Percentiles rank a stretch among this genome's conserved stretches.
Conservation (phyloP, 2,113 vertebrate genomes). For the Noctilio leporinus region DNA sequence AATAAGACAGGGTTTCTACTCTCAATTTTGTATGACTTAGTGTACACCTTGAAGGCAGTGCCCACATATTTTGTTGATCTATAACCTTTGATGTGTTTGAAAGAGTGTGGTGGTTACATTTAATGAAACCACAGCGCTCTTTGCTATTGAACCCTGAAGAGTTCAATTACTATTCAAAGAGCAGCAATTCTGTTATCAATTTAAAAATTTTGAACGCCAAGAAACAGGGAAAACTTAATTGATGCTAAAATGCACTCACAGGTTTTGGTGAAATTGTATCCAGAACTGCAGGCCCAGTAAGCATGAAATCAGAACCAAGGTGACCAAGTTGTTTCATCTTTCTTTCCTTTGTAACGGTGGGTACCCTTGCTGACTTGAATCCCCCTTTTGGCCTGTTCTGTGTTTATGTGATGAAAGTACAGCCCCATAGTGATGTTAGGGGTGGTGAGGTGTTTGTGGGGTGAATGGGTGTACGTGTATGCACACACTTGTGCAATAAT, state of each 20-base stretch:
- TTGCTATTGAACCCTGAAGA: not conserved
- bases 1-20: slow-evolving; percentile 9
- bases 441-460: not conserved
- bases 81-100: not conserved
- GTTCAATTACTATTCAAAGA: slow-evolving; percentile 20
- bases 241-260: not conserved
- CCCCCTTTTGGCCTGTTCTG: not conserved
- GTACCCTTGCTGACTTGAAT: not conserved
- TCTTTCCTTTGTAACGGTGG: not conserved
- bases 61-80: slow-evolving; percentile 44
- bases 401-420: not conserved
- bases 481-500: not conserved
- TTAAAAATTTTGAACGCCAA: not conserved
- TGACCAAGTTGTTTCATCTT: not conserved
- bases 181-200: not conserved
- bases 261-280: not conserved
- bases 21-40: slow-evolving; percentile 16
- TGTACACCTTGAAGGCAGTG: not conserved
- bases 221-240: not conserved
- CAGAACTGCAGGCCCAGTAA: not conserved
- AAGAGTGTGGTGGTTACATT: not conserved
- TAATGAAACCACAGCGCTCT: not conserved
- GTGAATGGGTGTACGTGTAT: not conserved
- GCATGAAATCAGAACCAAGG: not conserved
- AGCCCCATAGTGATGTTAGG: not conserved